Conservation (phyloP, 1,140 invertebrate species). For the Drosophila rufa region DNA sequence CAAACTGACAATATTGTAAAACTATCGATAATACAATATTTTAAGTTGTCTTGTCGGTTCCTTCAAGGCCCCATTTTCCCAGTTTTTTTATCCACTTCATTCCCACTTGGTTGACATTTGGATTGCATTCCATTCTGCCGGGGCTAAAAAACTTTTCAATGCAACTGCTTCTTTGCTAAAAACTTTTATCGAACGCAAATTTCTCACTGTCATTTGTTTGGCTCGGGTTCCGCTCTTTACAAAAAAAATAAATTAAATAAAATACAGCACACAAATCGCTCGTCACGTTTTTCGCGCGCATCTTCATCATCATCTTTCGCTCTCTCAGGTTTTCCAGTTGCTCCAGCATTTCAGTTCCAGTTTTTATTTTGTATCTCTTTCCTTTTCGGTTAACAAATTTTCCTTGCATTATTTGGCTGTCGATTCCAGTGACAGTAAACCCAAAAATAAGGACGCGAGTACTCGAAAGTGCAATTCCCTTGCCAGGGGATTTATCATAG, state of each 20-base stretch:
- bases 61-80: slow-evolving; percentile 10
- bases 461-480: slow-evolving; percentile 15
- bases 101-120: slow-evolving; percentile 38
- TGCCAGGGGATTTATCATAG: background rate
- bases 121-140: slow-evolving; percentile 46
- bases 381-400: slow-evolving; percentile 50
- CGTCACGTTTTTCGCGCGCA: slow-evolving; percentile 78
- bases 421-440: slow-evolving; percentile 45
- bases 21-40: slow-evolving; percentile 73
- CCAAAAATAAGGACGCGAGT: slow-evolving; percentile 17
- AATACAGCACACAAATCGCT: slow-evolving; percentile 47
- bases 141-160: slow-evolving; percentile 30
- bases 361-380: slow-evolving; percentile 14
- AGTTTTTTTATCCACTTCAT: background rate
- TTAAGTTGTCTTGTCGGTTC: slow-evolving; percentile 22
- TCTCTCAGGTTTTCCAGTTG: slow-evolving; percentile 4
- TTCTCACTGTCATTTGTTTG: slow-evolving; percentile 69
- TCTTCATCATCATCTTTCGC: slow-evolving; percentile 67
- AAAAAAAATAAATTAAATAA: slow-evolving; percentile 30
- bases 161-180: slow-evolving; percentile 7
- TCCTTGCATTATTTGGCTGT: slow-evolving; percentile 58
- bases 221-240: slow-evolving; percentile 18
- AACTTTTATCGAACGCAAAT: slow-evolving; percentile 56
- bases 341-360: slow-evolving; percentile 14
- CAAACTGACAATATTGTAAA: slow-evolving; percentile 74